Base-by-base conservation (phyloP, 2,888 invertebrate genomes). In the Platerodrilus igneus region DNA sequence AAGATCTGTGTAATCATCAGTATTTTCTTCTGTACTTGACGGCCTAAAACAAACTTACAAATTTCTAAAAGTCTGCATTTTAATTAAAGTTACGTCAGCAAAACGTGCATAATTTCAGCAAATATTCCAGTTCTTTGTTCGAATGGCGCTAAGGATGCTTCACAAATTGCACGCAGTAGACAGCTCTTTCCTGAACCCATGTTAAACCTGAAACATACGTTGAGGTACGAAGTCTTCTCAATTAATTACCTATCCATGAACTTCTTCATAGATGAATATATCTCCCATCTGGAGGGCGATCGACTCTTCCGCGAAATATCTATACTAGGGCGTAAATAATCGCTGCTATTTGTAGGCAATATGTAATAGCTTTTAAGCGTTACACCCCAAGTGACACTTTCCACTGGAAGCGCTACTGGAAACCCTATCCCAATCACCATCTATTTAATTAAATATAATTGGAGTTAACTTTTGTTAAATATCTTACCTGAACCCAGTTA, bases 131-230 rank as follows among this genome's bases (percentile, higher is more conserved):
- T 77, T 52, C 76, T 76, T 57, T 77, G 73, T 51, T 72, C 75
- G 57, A 86, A 76, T 31, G 83, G 82, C 44, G 75, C 69, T 50
- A 78, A 76, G 0, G 86, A 80, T 16, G 81, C 77, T 63, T 88
- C 86, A 60, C 88, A 88, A 60, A 88, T 83, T 50, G 81, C 77
- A 53, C 83, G 76, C 47, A 87, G 68, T 52, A 88, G 63, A 66
- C 88, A 88, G 20, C 77, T 76, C 48, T 79, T 75, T 4, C 83
- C 84, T 40, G 62, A 61, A 36, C 76, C 71, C 51, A 79, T 72
- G 8, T 79, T 77, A 53, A 78, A 75, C 57, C 81, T 83, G 62
- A 45, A 66, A 67, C 51, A 16, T 17, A 17, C 9, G 14, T 14
- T 22, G 8, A 15, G 15, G 33, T 38, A 55, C 56, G 54, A 59